phyloP scores from a whole-genome alignment of 2,113 vertebrate genomes.

The Myotis brandtii region DNA sequence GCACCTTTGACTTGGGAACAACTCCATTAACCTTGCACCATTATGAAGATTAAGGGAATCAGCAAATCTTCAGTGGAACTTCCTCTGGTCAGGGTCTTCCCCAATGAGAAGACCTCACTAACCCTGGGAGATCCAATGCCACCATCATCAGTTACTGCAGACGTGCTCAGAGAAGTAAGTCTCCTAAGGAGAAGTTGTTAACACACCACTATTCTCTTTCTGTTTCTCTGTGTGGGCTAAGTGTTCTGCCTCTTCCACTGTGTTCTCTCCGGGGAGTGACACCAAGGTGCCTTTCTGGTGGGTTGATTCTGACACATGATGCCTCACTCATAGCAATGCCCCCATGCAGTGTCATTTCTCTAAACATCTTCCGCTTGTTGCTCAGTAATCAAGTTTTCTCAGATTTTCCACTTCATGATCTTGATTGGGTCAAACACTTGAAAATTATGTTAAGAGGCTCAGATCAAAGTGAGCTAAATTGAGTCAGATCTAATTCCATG shows the following conservation, averaged over 20 bases:
- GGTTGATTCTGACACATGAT: background rate
- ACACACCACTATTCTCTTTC: background rate
- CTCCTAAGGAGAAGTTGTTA: background rate
- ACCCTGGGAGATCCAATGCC: background rate
- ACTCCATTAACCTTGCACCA: background rate
- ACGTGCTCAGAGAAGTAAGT: background rate
- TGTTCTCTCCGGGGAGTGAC: too few relatives aligned
- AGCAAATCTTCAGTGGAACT: background rate
- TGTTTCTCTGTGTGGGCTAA: background rate
- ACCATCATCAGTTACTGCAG: background rate
- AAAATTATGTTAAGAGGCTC: constrained; percentile 69
- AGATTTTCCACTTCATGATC: constrained; percentile 58
- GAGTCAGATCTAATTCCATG: constrained; percentile 56
- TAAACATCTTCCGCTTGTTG: constrained; percentile 7
- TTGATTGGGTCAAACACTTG: constrained; percentile 69
- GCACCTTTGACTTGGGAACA: background rate
- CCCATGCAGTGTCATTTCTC: background rate
- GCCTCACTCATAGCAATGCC: background rate
- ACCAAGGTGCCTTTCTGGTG: background rate
- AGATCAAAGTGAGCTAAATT: constrained; percentile 57
- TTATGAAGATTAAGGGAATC: background rate
- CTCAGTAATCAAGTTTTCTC: constrained; percentile 60
- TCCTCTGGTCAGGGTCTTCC: background rate
- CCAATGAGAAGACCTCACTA: background rate
- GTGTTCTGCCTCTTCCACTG: background rate